Conservation (phyloP, 2,888 invertebrate genomes). For the Notodonta ziczac region DNA sequence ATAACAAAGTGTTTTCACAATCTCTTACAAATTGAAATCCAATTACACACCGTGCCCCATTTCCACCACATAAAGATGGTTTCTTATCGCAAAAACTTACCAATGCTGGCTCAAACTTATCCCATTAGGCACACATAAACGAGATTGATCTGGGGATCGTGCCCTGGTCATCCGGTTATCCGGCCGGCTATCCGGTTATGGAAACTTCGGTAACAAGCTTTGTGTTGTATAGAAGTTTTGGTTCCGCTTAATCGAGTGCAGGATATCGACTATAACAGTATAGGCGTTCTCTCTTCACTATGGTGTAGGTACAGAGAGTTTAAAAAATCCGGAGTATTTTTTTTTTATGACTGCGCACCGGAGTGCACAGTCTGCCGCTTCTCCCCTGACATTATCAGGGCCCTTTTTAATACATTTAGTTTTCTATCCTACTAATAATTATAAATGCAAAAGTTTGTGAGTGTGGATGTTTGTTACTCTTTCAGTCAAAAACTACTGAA, state of each 20-base stretch:
- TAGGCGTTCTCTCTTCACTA: background rate
- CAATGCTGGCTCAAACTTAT: constrained; percentile 25
- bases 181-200: constrained; percentile 26
- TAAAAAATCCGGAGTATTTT: no score
- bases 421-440: no score
- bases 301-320: no score
- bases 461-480: no score
- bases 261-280: background rate
- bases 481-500: no score
- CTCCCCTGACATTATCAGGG: no score
- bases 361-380: no score
- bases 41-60: constrained; percentile 3
- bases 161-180: constrained; percentile 29
- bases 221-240: background rate
- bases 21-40: constrained; percentile 3
- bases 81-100: constrained; percentile 23
- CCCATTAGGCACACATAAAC: constrained; percentile 33
- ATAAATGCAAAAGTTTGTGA: no score
- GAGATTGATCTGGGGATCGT: constrained; percentile 29
- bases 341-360: no score
- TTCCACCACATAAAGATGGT: constrained; percentile 7
- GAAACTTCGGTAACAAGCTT: constrained; percentile 33
- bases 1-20: background rate
- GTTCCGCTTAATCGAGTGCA: background rate
- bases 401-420: no score